These are phyloP conservation scores for Aphrophora alni DNA, from an alignment of 2,888 invertebrate species.

Conservation along the genomic window DNA sequence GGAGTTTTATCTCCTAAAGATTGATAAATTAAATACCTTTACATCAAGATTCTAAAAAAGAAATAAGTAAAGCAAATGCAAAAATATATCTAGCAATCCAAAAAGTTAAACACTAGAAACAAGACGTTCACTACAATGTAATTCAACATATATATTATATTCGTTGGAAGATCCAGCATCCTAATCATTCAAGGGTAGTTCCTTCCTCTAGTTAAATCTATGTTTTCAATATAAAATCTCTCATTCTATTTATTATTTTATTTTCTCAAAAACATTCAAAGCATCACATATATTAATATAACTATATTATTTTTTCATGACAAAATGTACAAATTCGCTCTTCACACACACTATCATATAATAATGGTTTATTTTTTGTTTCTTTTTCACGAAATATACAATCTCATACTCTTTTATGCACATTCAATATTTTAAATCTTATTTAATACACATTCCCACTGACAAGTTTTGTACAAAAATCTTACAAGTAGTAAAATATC, in stretches of 20 bases:
- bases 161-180: slow-evolving; percentile 43
- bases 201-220: slow-evolving; percentile 36
- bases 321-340: slow-evolving; percentile 34
- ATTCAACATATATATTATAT: slow-evolving; percentile 29
- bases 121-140: neutral
- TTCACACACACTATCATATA: slow-evolving; percentile 24
- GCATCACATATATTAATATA: slow-evolving; percentile 48
- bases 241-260: slow-evolving; percentile 41
- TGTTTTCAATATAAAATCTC: slow-evolving; percentile 41
- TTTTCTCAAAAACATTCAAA: slow-evolving; percentile 49
- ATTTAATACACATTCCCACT: slow-evolving; percentile 21
- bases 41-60: slow-evolving; percentile 39
- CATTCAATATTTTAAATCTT: slow-evolving; percentile 12
- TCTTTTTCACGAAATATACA: slow-evolving; percentile 36
- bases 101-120: slow-evolving; percentile 30
- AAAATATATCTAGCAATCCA: slow-evolving; percentile 36
- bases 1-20: slow-evolving; percentile 24
- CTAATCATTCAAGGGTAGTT: slow-evolving; percentile 30
- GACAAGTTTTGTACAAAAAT: slow-evolving; percentile 46
- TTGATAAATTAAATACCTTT: slow-evolving; percentile 29
- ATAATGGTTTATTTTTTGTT: slow-evolving; percentile 19
- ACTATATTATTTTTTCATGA: slow-evolving; percentile 38
- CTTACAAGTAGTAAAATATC: slow-evolving; percentile 49
- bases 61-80: slow-evolving; percentile 32
- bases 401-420: slow-evolving; percentile 6